phyloP scores from a whole-genome alignment of 2,113 vertebrate species.

The Syngnathoides biaculeatus region DNA sequence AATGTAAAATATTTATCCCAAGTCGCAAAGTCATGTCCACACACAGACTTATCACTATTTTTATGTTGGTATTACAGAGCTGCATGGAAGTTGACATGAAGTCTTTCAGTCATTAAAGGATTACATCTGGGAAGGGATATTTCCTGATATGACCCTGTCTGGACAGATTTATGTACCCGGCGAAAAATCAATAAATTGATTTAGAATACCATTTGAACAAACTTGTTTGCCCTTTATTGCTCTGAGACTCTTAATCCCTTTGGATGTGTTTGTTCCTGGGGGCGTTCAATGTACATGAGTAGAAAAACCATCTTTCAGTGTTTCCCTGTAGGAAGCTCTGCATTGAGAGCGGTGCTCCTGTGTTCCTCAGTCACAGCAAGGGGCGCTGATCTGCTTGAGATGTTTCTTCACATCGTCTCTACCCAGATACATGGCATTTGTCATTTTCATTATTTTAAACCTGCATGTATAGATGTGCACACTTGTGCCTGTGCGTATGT shows the following conservation, averaged over 20 bases:
- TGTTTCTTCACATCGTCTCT: background rate
- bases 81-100: no score
- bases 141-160: no score
- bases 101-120: no score
- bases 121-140: no score
- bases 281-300: background rate
- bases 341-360: background rate
- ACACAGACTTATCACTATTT: no score
- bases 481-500: background rate
- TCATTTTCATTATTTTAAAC: background rate
- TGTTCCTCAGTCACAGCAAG: background rate
- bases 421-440: background rate
- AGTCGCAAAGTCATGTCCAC: no score
- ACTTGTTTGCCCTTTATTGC: constrained; percentile 50
- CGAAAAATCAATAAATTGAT: constrained; percentile 59
- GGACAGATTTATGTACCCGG: constrained; percentile 25
- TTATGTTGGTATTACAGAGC: no score
- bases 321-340: background rate
- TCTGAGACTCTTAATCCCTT: constrained; percentile 43
- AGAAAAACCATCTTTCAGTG: no score
- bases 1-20: no score
- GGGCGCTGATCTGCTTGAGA: background rate
- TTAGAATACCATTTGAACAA: constrained; percentile 54
- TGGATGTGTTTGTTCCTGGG: constrained; percentile 18
- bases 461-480: background rate